Conservation (phyloP, 2,888 invertebrate species). For the Matsumyia berberina region DNA sequence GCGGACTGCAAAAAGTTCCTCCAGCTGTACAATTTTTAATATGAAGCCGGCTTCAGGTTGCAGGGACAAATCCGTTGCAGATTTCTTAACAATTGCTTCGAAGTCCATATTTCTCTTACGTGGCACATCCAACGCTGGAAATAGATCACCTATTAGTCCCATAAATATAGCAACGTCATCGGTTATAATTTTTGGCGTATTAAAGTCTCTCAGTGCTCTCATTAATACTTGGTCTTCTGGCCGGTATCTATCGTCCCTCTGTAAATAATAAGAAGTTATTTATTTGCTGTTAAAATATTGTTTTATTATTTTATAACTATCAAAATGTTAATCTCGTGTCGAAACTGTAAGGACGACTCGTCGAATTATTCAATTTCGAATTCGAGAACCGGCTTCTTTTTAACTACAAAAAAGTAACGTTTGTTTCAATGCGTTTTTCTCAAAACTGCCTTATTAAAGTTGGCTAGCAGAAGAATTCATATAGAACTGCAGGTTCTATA, state of each 20-base stretch:
- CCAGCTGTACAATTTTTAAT: constrained; percentile 94
- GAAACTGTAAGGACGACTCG: too few species aligned
- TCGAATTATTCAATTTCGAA: too few species aligned
- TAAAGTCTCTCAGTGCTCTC: constrained; percentile 97
- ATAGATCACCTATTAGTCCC: constrained; percentile 96
- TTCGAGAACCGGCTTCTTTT: too few species aligned
- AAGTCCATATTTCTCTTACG: constrained; percentile 93
- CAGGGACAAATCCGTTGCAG: constrained; percentile 91
- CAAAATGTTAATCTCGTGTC: too few species aligned
- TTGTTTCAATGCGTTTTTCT: too few species aligned
- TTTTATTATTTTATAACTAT: too few species aligned
- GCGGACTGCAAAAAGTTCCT: constrained; percentile 95
- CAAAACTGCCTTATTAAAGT: too few species aligned
- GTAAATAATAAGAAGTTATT: constrained; percentile 34
- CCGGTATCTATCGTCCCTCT: constrained; percentile 89
- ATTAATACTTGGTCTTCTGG: constrained; percentile 97
- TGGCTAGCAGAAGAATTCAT: too few species aligned
- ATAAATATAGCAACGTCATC: constrained; percentile 96
- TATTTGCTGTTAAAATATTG: too few species aligned
- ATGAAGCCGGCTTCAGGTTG: constrained; percentile 96
- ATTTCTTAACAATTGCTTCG: constrained; percentile 91
- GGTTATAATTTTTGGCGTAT: constrained; percentile 96
- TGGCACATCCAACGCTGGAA: constrained; percentile 96
- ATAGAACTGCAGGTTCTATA: too few species aligned
- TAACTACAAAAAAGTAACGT: too few species aligned